Evolutionary conservation across 2,888 invertebrate genomes (phyloP).

Genomic region (Himalopsyche japonica): DNA sequence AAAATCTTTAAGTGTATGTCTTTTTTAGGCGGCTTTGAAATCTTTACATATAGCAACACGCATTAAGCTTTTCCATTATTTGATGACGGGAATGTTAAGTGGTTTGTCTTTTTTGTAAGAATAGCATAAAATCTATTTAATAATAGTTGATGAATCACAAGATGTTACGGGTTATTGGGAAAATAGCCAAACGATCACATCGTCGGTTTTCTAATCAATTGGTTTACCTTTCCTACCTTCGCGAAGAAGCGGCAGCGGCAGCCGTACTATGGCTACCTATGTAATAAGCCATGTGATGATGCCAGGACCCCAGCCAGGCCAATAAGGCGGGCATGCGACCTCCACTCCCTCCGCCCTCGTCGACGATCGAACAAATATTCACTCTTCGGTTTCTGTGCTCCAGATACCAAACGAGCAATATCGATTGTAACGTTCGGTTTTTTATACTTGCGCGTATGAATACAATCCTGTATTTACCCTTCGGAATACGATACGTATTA

Average conservation of each 20-base stretch:
- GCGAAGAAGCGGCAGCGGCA: constrained; percentile 6
- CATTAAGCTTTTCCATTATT: too few species aligned
- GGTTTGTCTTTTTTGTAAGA: too few species aligned
- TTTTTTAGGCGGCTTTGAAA: too few species aligned
- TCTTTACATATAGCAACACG: too few species aligned
- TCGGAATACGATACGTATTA: too few species aligned
- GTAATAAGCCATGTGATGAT: constrained; percentile 31
- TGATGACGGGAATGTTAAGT: too few species aligned
- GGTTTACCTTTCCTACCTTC: constrained; percentile 34
- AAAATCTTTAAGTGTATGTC: too few species aligned
- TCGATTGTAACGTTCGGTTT: too few species aligned
- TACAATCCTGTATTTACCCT: too few species aligned
- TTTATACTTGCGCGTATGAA: too few species aligned
- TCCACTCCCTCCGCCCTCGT: background rate
- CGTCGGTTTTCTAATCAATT: background rate
- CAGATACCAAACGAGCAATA: background rate
- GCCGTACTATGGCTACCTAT: constrained; percentile 32
- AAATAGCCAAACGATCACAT: background rate
- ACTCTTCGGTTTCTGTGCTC: background rate
- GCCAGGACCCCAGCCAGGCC: constrained; percentile 16
- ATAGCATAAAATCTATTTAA: too few species aligned
- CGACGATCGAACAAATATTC: background rate
- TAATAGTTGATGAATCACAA: too few species aligned
- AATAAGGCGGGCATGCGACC: constrained; percentile 12
- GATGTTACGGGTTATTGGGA: background rate